Conservation (phyloP, 1,140 invertebrate species). For the Heterodera carotae region DNA sequence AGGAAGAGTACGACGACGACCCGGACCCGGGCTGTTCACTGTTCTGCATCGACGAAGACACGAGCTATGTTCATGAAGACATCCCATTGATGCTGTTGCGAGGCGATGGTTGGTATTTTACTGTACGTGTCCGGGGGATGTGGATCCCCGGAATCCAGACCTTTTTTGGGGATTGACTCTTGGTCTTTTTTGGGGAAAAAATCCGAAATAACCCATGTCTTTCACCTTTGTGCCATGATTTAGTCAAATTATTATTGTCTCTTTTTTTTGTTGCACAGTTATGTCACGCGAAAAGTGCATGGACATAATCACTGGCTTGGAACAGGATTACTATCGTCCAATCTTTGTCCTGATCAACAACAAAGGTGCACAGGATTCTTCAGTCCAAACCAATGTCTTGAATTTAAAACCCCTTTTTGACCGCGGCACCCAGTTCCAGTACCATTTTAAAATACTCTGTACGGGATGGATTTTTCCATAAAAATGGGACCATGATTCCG, state of each 20-base stretch:
- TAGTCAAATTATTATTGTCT: not conserved
- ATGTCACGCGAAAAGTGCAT: conserved; percentile 15
- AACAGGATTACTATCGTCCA: conserved; percentile 21
- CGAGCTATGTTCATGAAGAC: not conserved
- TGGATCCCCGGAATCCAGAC: too few species aligned
- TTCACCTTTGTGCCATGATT: not conserved
- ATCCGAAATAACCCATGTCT: too few species aligned
- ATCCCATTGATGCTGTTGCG: not conserved
- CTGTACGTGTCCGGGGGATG: too few species aligned
- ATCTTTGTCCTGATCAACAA: conserved; percentile 2
- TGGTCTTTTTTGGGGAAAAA: too few species aligned
- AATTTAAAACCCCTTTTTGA: too few species aligned
- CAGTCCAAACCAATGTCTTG: not conserved
- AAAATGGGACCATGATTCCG: too few species aligned
- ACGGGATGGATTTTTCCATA: too few species aligned
- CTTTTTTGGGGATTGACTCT: too few species aligned
- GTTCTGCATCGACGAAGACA: not conserved
- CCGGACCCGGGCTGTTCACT: too few species aligned
- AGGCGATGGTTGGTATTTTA: not conserved
- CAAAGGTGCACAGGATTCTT: not conserved
- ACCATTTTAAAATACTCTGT: too few species aligned
- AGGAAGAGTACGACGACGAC: too few species aligned
- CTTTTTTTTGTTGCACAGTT: conserved; percentile 13
- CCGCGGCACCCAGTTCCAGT: too few species aligned
- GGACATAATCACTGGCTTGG: conserved; percentile 1